Evolutionary conservation across 2,113 vertebrate species (phyloP), one percentile per base, ranked within the genome.

Genomic region (Asarcornis scutulata): DNA sequence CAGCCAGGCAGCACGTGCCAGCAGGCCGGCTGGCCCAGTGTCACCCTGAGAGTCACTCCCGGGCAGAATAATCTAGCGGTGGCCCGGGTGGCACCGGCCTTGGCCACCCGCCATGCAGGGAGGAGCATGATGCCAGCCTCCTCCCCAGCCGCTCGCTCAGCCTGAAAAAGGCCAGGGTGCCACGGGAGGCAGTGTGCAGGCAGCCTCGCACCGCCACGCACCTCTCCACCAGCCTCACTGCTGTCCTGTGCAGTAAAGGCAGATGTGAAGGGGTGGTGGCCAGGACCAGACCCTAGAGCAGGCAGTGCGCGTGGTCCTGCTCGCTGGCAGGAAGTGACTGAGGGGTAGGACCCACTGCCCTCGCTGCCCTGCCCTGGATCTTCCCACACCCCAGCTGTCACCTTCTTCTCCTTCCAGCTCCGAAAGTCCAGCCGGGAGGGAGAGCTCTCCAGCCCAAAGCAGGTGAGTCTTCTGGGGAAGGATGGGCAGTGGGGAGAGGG

Each of bases 401-500:
- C 25, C n/a, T 26, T 95, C 38, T 96, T 94, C 96, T 82, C 79
- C 90, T 96, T 95, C 60, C 95, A 98, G 98, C 97, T 98, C 44
- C 98, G 97, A 42, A 98, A 98, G 75, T 97, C 96, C 94, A 96
- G 96, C 60, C 97, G 95, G 52, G 98, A 98, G 59, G 98, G 89
- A 34, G 98, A 98, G 34, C 55, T 96, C 68, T 96, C 91, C 89
- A 93, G 96, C n/a, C 91, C 95, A 38, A 98, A 97, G 76, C 91
- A 4, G 97, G 98, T 98, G 93, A 93, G 98, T 97, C 59, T 2
- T 6, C 27, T 36, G 76, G 86, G 58, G 36, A 72, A 58, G 27
- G 16, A 26, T 34, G 48, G 55, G 53, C 22, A 34, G 16, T 6
- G 9, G 29, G 14, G 8, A 46, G 17, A 3, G 14, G 10, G 7